Base-by-base conservation (phyloP, 30 jellyfish, hydroid and myxozoan genomes). In the Turritopsis dohrnii region DNA sequence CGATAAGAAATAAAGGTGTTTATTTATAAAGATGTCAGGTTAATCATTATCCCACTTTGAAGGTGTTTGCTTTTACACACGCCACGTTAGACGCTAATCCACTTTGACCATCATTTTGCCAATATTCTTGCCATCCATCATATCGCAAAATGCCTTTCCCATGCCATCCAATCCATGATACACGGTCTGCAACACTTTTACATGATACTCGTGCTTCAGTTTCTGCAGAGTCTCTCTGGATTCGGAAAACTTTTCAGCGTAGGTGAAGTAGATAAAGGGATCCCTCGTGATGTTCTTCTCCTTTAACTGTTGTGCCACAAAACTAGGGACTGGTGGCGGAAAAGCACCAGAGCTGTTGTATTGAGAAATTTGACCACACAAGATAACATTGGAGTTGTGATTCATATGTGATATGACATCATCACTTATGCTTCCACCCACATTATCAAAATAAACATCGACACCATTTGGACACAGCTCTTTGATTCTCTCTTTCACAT, bases 121-220 rank as follows among this genome's bases (percentile, higher is more conserved):
- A 54, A 87, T 72, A 54, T 81, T 87, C 18, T 84, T 87, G 24
- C 95, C 90, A 1, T 79, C 82, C 95, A 87, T 87, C 86, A 87
- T 80, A 9, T 87, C 79, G 13, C 86, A 81, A 81, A 87, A 82
- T 18, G 95, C 95, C 29, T 87, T 66, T n/a, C 90, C 95, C 54
- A 75, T 52, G 52, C 75, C 73, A 28, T 87, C 89, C 29, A 87
- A 80, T 21, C 95, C 95, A 16, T 81, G 84, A 22, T 81, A 52
- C 18, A 81, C 60, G 5, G 90, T 81, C 52, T 87, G 89, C 25
- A 74, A 74, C 28, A 74, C 65, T n/a, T 74, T 29, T 74, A 74
- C 83, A 13, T 41, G 9, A 13, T 41, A 41, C 28, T 74, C 65
- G 18, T 26, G 52, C 65, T 29, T 26, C 24, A 74, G 21, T 29